Percentiles rank a stretch among this genome's conserved stretches.
Conservation (phyloP, 2,888 invertebrate species). For the Pristionchus mayeri region DNA sequence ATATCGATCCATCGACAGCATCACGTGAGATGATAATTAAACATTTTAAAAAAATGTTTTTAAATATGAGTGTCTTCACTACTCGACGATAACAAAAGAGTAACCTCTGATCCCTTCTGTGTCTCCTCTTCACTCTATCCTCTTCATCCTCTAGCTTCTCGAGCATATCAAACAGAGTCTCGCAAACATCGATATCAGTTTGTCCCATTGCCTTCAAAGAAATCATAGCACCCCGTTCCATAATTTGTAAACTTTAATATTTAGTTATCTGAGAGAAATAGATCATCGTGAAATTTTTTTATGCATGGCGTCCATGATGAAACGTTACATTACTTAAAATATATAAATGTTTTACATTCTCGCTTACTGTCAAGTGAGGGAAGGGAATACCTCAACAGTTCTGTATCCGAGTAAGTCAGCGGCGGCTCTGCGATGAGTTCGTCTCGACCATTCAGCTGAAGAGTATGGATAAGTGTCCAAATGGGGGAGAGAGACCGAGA, state of each 20-base stretch:
- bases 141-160: slow-evolving; percentile 26
- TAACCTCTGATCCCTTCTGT: slow-evolving; percentile 8
- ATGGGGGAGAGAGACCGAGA: neutral
- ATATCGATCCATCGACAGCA: neutral
- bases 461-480: neutral
- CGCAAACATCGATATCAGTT: slow-evolving; percentile 43
- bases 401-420: slow-evolving; percentile 54
- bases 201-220: slow-evolving; percentile 40
- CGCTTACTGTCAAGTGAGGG: no score
- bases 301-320: no score
- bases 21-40: no score
- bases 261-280: no score
- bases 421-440: slow-evolving; percentile 54
- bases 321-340: no score
- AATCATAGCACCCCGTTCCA: no score
- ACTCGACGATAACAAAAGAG: no score
- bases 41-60: no score
- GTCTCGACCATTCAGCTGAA: slow-evolving; percentile 62
- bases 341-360: neutral
- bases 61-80: no score
- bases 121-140: slow-evolving; percentile 11
- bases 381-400: slow-evolving; percentile 39
- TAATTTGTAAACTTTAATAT: no score
- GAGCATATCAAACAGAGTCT: slow-evolving; percentile 44
- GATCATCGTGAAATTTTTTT: no score